Evolutionary conservation across 2,888 invertebrate species (phyloP).

Genomic region (Ormyrus nitidulus): DNA sequence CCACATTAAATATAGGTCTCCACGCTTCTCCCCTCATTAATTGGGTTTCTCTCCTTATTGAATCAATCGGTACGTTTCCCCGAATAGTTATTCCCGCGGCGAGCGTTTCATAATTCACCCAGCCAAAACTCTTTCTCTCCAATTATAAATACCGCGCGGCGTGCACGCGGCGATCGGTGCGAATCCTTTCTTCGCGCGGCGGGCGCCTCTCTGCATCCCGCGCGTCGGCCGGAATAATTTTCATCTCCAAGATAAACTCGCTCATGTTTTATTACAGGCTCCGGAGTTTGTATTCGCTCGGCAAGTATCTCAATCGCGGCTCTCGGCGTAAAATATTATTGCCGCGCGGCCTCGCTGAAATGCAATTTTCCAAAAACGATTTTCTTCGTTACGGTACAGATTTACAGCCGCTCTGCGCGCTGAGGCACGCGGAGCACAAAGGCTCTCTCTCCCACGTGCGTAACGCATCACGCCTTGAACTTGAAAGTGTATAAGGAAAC

Average conservation of each 20-base stretch:
- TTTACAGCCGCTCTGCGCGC: constrained; percentile 24
- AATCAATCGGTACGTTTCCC: too few species aligned
- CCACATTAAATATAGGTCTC: too few species aligned
- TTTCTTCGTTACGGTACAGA: constrained; percentile 41
- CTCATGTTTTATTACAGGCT: not conserved
- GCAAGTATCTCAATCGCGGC: constrained; percentile 26
- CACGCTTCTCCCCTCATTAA: too few species aligned
- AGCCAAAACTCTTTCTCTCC: too few species aligned
- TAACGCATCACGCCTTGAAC: constrained; percentile 11
- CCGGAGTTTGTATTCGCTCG: constrained; percentile 13
- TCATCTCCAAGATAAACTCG: not conserved
- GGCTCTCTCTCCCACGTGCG: not conserved
- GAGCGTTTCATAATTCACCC: too few species aligned
- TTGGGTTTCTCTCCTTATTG: too few species aligned
- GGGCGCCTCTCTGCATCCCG: not conserved
- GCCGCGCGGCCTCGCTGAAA: not conserved
- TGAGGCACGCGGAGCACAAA: constrained; percentile 17
- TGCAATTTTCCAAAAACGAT: constrained; percentile 46
- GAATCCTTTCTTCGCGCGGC: not conserved
- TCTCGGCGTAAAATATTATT: constrained; percentile 36
- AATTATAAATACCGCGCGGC: too few species aligned
- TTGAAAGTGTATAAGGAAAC: constrained; percentile 11
- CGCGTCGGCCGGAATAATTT: too few species aligned
- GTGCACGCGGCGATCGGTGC: not conserved
- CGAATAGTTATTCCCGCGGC: too few species aligned